A percentile compares a stretch with the other conserved stretches of the same genome.
Evolutionary conservation across 2,797 vertebrate genomes (phyloP).

Genomic region (Sebastes umbrosus): DNA sequence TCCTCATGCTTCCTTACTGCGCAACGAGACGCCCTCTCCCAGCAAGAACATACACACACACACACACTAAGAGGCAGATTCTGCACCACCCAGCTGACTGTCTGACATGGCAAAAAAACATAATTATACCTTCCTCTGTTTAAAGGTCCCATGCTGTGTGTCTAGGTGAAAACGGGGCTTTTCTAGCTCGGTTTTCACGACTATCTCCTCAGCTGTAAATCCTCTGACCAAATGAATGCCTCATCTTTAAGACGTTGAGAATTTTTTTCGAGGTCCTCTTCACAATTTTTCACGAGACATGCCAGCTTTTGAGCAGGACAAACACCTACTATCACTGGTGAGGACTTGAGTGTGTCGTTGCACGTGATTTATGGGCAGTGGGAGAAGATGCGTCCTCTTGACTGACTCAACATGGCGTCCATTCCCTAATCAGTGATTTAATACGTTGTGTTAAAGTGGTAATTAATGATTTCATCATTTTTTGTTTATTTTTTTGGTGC

Average conservation of each 20-base stretch:
- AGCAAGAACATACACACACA: slow-evolving; percentile 32
- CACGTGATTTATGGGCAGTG: neutral
- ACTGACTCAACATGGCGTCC: neutral
- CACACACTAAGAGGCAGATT: neutral
- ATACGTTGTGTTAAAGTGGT: neutral
- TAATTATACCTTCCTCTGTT: slow-evolving; percentile 53
- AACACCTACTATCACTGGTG: slow-evolving; percentile 47
- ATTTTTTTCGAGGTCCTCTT: slow-evolving; percentile 30
- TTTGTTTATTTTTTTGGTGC: neutral
- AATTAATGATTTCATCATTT: neutral
- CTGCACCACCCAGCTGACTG: slow-evolving; percentile 34
- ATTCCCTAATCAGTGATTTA: neutral
- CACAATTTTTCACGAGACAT: slow-evolving; percentile 51
- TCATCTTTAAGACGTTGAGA: slow-evolving; percentile 51
- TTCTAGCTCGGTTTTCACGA: slow-evolving; percentile 22
- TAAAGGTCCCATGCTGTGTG: slow-evolving; percentile 19
- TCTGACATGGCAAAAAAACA: slow-evolving; percentile 56
- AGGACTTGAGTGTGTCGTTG: slow-evolving; percentile 28
- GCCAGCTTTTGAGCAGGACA: slow-evolving; percentile 31
- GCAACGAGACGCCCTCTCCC: slow-evolving; percentile 53
- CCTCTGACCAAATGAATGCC: slow-evolving; percentile 21
- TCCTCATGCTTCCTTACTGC: slow-evolving; percentile 66
- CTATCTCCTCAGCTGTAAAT: slow-evolving; percentile 33
- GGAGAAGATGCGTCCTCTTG: neutral
- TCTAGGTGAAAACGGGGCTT: slow-evolving; percentile 44